Evolutionary conservation across 2,888 invertebrate genomes (phyloP).

Genomic region (Abscondita cerata): DNA sequence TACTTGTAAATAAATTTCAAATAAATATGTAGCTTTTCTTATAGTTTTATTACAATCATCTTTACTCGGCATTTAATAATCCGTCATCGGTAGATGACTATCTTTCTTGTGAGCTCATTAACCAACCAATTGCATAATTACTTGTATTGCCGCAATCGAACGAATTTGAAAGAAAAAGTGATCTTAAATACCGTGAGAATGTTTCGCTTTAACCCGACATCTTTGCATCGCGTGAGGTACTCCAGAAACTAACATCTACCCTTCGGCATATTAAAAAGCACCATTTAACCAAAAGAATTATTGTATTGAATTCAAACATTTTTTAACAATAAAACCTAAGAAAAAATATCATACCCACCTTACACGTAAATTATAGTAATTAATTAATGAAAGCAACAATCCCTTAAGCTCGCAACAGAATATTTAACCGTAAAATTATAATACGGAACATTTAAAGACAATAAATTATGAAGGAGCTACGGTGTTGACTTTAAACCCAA

Average conservation of each 20-base stretch:
- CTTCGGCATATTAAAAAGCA: slow-evolving; percentile 35
- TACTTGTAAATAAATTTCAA: too few relatives aligned
- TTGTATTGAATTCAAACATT: slow-evolving; percentile 15
- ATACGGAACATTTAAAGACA: slow-evolving; percentile 41
- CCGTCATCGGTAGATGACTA: too few relatives aligned
- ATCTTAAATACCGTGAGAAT: slow-evolving; percentile 39
- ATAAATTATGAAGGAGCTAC: slow-evolving; percentile 49
- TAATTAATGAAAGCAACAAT: slow-evolving; percentile 26
- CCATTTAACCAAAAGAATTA: not conserved
- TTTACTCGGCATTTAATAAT: too few relatives aligned
- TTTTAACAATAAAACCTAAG: slow-evolving; percentile 3
- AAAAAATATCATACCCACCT: slow-evolving; percentile 10
- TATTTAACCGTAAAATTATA: slow-evolving; percentile 28
- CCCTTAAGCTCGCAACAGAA: slow-evolving; percentile 17
- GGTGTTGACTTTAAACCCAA: slow-evolving; percentile 53
- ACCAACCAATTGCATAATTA: slow-evolving; percentile 14
- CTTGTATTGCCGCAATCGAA: slow-evolving; percentile 1
- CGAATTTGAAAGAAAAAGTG: slow-evolving; percentile 25
- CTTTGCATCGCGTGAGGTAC: slow-evolving; percentile 21
- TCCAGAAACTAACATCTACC: slow-evolving; percentile 40
- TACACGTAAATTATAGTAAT: slow-evolving; percentile 32
- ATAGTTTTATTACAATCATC: too few relatives aligned
- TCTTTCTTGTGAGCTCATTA: not conserved
- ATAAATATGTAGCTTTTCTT: too few relatives aligned
- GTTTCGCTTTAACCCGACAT: slow-evolving; percentile 26